Base-by-base conservation (phyloP, 2,113 vertebrate genomes). In the Pholis gunnellus region DNA sequence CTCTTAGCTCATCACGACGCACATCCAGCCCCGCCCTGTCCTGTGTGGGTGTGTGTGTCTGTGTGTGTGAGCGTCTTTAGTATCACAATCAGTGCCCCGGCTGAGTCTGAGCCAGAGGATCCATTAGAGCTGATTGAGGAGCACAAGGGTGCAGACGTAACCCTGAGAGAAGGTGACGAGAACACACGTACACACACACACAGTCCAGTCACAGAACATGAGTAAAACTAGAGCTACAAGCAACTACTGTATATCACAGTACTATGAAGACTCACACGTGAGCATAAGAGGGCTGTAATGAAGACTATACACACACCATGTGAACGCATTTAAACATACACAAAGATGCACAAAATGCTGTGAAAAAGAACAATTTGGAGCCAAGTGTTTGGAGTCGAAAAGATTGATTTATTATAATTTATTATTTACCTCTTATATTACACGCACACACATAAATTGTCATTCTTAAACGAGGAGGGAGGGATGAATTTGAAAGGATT, bases 81-180 rank as follows among this genome's bases (percentile, higher is more conserved):
- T 88, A 87, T 91, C 81, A 90, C 82, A 65, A 80, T 83, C 88
- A 86, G 78, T 84, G 68, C 84, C 75, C 44, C 6, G 68, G 68
- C 83, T 94, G 94, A 92, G 82, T 87, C 75, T 44, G 87, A 92
- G 94, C 94, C 94, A 95, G 87, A 89, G 84, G 88, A 93, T 94
- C 94, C 94, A 95, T 94, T 95, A 95, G 92, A 73, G 89, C 92
- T 93, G 94, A 95, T 95, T 95, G 88, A 94, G 78, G 89, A 93
- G 86, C 64, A 91, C 88, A 89, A 84, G 88, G 89, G 89, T 92
- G 88, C 75, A 90, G 91, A 82, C 72, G 61, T 94, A 91, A 94
- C 90, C 93, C 89, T 91, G 92, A 82, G 84, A 94, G 94, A 93
- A 93, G 92, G 93, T 94, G 93, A 93, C 64, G 36, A 22, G 31